phyloP scores from a whole-genome alignment of 2,888 invertebrate genomes.

The Epinotia ramella region DNA sequence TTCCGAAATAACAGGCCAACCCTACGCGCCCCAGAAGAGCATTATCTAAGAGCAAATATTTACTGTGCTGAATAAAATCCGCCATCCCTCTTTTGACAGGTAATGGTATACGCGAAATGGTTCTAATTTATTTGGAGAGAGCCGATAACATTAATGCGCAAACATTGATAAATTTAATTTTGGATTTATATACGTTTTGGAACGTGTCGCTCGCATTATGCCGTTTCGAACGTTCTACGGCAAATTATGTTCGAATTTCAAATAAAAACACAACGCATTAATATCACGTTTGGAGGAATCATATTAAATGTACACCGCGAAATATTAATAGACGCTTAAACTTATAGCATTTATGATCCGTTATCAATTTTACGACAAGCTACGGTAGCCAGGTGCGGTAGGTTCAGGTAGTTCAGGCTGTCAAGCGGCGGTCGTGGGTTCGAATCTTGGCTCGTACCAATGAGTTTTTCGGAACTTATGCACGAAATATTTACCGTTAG shows the following conservation, averaged over 20 bases:
- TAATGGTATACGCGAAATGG: conserved; percentile 45
- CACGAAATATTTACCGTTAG: no score
- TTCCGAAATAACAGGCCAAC: conserved; percentile 28
- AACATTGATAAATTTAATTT: conserved; percentile 43
- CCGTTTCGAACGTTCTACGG: conserved; percentile 1
- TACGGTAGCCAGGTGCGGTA: no score
- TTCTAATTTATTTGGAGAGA: conserved; percentile 43
- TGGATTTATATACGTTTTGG: conserved; percentile 40
- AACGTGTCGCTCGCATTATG: conserved; percentile 23
- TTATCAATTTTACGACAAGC: neutral
- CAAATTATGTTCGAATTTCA: neutral
- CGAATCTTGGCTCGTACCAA: no score
- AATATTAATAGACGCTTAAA: neutral
- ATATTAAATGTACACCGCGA: neutral
- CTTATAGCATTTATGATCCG: neutral
- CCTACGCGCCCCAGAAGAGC: conserved; percentile 38
- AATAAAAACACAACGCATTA: neutral
- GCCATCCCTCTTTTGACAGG: conserved; percentile 44
- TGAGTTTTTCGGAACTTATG: no score
- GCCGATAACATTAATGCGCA: conserved; percentile 44
- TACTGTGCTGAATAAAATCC: conserved; percentile 40
- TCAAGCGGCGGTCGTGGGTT: no score
- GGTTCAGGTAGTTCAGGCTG: no score
- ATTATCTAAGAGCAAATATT: conserved; percentile 45
- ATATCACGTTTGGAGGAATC: neutral